Evolutionary conservation across 2,888 invertebrate genomes (phyloP).

Genomic region (Eupithecia inturbata): DNA sequence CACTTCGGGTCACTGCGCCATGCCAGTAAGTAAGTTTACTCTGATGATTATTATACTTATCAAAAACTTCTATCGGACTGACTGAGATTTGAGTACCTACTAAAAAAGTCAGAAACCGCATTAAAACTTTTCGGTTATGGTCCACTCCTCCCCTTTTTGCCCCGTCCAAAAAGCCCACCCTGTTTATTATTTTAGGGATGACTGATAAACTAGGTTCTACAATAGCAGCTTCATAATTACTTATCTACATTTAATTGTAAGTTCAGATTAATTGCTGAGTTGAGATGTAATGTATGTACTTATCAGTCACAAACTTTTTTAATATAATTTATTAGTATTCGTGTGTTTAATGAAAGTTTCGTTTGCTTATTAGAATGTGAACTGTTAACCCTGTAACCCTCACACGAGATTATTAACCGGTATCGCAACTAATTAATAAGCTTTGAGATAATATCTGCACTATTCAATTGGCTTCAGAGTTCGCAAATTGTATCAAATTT

Average conservation of each 20-base stretch:
- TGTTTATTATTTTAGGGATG: no score
- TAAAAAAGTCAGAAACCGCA: no score
- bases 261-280: not conserved
- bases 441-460: constrained; percentile 2
- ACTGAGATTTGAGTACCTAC: no score
- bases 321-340: not conserved
- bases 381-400: not conserved
- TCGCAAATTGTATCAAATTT: not conserved
- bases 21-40: no score
- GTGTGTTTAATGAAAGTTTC: not conserved
- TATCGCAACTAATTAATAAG: constrained; percentile 1
- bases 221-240: no score
- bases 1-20: no score
- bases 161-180: no score
- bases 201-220: no score
- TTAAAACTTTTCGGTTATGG: no score
- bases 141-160: no score
- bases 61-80: no score
- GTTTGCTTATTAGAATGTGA: constrained; percentile 7
- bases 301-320: not conserved
- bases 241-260: not conserved
- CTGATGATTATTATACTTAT: no score
- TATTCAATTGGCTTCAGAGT: not conserved
- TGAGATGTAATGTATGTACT: not conserved
- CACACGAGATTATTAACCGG: not conserved